Evolutionary conservation across 2,797 vertebrate species (phyloP), one percentile per base, ranked within the genome.

Genomic region (Aselliscus stoliczkanus): DNA sequence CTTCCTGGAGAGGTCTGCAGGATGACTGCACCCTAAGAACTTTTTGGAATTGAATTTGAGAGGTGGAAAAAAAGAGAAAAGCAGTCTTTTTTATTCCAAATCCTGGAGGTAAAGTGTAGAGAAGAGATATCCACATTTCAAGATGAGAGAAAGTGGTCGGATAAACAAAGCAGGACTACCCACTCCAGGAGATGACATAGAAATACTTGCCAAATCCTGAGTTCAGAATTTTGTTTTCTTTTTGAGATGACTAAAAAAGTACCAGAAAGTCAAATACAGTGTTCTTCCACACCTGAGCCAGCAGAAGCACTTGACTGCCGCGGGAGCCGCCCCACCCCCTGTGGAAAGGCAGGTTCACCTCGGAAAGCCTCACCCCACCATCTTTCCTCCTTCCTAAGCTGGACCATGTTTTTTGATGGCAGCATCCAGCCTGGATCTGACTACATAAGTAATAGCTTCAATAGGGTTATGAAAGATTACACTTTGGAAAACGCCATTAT

Each of bases 21-120:
- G 69, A 92, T 1, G 23, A 13, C 29, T 44, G 80, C 37, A 92
- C 83, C 73, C 77, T 81, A 90, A 34, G 37, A 89, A 83, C 93
- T 73, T 64, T 90, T 69, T 83, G 56, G 76, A 56, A 79, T 81
- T 90, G 83, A 90, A 77, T 69, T 29, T 96, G 88, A 95, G 7
- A 75, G 67, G 4, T 95, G 81, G 79, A 94, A 83, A 9, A 84
- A 69, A 50, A 50, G 15, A 50, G 47, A 7, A 37, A 72, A 97
- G n/a, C 80, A 31, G 80, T 83, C 69, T 96, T 98, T 98, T 97
- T 97, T 89, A 0, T 95, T 97, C 91, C 92, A 96, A 87, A 95
- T 94, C 94, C 90, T 65, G 70, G 90, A 98, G 96, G 93, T 81
- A 81, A 97, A 94, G 29, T 91, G 90, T 15, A 21, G 89, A 96